A percentile compares a stretch with the other conserved stretches of the same genome.
Conservation (phyloP, 2,113 vertebrate genomes). For the Nibea coibor region DNA sequence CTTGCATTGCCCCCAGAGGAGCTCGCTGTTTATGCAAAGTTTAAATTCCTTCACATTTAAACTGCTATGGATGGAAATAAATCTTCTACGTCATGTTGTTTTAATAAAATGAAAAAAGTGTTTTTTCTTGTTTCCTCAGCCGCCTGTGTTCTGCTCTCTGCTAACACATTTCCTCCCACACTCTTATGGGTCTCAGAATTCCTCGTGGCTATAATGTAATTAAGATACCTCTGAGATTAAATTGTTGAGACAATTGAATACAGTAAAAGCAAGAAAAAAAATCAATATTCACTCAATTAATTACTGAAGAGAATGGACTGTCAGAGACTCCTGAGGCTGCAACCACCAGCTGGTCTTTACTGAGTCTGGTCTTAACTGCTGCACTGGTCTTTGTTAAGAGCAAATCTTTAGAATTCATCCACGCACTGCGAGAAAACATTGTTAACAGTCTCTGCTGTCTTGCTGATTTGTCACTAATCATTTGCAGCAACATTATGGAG, state of each 20-base stretch:
- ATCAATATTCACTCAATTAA: constrained; percentile 59
- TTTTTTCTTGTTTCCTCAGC: not conserved
- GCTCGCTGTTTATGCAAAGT: not conserved
- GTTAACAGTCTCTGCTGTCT: too few species aligned
- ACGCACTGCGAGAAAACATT: too few species aligned
- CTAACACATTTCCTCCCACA: constrained; percentile 15
- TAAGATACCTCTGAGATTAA: constrained; percentile 35
- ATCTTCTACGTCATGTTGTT: not conserved
- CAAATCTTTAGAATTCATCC: too few species aligned
- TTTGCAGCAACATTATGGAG: too few species aligned
- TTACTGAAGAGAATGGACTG: constrained; percentile 32
- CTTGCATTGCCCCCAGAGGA: not conserved
- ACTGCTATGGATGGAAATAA: not conserved
- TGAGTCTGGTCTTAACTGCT: too few species aligned
- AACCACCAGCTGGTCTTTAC: too few species aligned
- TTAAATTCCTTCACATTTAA: not conserved
- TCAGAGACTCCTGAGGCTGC: constrained; percentile 17
- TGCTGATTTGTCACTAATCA: too few species aligned
- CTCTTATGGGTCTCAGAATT: not conserved
- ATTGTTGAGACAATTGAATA: constrained; percentile 24
- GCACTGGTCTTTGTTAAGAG: too few species aligned
- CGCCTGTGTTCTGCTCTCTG: constrained; percentile 20
- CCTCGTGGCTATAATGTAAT: constrained; percentile 28
- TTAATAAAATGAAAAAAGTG: not conserved
- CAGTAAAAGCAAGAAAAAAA: constrained; percentile 28